Conservation (phyloP, 2,888 invertebrate genomes). For the Aquatica leii region DNA sequence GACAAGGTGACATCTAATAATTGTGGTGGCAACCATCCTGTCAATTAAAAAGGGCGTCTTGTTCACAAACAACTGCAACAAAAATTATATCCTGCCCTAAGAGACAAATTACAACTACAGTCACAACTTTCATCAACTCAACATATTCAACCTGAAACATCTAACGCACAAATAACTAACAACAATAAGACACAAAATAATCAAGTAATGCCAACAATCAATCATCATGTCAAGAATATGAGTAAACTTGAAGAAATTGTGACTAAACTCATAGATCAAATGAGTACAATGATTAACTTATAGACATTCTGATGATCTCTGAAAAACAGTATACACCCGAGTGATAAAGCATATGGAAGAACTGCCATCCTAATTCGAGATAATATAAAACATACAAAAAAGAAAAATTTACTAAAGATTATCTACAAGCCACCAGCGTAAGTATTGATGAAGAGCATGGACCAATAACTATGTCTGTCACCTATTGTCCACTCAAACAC, state of each 20-base stretch:
- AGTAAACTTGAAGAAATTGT: conserved; percentile 17
- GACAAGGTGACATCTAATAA: background rate
- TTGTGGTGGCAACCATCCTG: background rate
- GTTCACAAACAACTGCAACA: too few relatives aligned
- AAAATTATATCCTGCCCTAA: too few relatives aligned
- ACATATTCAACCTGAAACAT: too few relatives aligned
- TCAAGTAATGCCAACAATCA: conserved; percentile 15
- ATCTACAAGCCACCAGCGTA: conserved; percentile 18
- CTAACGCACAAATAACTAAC: conserved; percentile 14
- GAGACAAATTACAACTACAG: conserved; percentile 3
- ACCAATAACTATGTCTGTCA: too few relatives aligned
- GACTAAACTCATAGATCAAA: conserved; percentile 14
- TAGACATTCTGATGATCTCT: background rate
- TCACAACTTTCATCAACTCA: too few relatives aligned
- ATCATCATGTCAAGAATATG: conserved; percentile 17
- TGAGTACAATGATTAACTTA: conserved; percentile 15
- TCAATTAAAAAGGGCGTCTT: background rate
- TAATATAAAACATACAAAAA: too few relatives aligned
- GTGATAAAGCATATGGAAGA: background rate
- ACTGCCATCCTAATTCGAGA: conserved; percentile 10
- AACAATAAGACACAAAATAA: conserved; percentile 16
- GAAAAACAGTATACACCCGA: conserved; percentile 7
- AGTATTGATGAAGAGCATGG: too few relatives aligned
- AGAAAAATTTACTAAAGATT: too few relatives aligned
- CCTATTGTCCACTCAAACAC: too few relatives aligned